Conservation (phyloP, 1,140 invertebrate genomes). For the Meloidogyne chitwoodi region DNA sequence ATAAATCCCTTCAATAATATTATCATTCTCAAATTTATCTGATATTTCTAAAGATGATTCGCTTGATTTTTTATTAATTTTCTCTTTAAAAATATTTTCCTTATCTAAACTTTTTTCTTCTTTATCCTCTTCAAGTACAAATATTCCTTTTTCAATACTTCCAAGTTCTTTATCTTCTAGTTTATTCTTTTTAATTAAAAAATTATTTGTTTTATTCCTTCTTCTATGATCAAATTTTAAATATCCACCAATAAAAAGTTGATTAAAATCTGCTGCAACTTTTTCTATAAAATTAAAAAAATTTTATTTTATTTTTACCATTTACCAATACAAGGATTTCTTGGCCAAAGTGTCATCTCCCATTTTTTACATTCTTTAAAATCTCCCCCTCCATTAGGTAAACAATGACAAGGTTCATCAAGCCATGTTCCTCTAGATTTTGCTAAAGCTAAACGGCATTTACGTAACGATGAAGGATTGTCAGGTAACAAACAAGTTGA, state of each 20-base stretch:
- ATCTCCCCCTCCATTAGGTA: constrained; percentile 40
- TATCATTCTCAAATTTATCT: not conserved
- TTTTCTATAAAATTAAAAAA: not conserved
- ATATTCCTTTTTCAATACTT: constrained; percentile 11
- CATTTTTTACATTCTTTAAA: constrained; percentile 3
- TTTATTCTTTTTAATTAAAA: not conserved
- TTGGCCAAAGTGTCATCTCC: constrained; percentile 12
- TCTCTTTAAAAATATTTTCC: constrained; percentile 3
- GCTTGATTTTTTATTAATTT: not conserved
- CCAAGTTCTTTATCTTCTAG: not conserved
- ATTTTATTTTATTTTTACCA: not conserved
- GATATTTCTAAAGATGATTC: not conserved
- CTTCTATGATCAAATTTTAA: not conserved
- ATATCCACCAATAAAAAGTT: not conserved
- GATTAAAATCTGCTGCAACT: not conserved
- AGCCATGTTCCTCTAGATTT: constrained; percentile 39
- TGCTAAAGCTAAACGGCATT: constrained; percentile 40
- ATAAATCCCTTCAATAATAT: not conserved
- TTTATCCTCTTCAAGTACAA: constrained; percentile 3
- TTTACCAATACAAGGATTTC: constrained; percentile 51
- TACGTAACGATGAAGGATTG: constrained; percentile 25
- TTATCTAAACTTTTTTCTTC: constrained; percentile 7
- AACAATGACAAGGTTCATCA: constrained; percentile 49
- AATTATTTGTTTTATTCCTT: not conserved
- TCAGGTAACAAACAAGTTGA: not conserved